Base-by-base conservation (phyloP, 2,888 invertebrate species). In the Cataglyphis albicans region DNA sequence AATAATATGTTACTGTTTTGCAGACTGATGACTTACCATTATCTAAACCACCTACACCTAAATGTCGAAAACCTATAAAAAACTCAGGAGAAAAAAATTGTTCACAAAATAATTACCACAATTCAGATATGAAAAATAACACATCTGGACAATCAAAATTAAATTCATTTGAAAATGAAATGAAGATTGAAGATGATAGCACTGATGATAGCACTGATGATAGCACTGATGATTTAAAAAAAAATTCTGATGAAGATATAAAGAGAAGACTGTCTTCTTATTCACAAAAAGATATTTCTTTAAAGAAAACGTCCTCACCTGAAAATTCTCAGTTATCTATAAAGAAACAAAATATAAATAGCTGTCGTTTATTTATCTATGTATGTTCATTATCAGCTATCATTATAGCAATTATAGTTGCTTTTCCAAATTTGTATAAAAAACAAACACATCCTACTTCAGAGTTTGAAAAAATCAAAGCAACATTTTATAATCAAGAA, bases 401-500 rank as follows among this genome's bases (percentile, higher is more conserved):
- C 0, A 21, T 63, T 44, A 35, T 35, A 32, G 15, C 15, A 7
- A 25, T 55, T 15, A 15, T 21, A 6, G 1, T 63, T 10, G 5
- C 4, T n/a, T 1, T 0, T 59, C 1, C 0, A 52, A 12, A 1
- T 72, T 10, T 7, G 4, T 4, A n/a, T 25, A 0, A 44, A 0
- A 57, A 18, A 41, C 3, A 15, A n/a, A 25, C 10, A 29, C n/a
- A 73, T 9, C 6, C 48, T 63, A 65, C 41, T 32, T 75, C 41
- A 21, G 6, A 61, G 12, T 65, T 88, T n/a, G 7, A 61, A 5
- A 15, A 21, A 0, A 44, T 86, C 10, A 76, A 59, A 35, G 0
- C 29, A 29, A 81, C 48, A 21, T 89, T 89, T 81, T 1, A 32
- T 21, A 84, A 74, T 82, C 95, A 95, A 89, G 86, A 90, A 52